Percentiles rank a stretch among this genome's conserved stretches.
phyloP scores from a whole-genome alignment of 2,113 vertebrate species.

The Panthera uncia region DNA sequence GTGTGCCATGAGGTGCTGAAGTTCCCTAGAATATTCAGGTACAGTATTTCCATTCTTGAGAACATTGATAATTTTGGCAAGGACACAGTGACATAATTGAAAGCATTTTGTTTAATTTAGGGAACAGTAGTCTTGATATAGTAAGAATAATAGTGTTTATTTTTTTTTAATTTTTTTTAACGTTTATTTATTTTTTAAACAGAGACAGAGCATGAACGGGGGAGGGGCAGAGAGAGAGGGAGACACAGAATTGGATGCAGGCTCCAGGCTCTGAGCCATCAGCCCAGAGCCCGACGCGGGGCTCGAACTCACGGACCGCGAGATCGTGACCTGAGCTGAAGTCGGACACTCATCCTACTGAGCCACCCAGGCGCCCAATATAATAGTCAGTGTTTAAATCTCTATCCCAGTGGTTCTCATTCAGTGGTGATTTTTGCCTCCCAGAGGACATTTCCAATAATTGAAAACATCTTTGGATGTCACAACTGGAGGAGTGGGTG shows the following conservation, averaged over 20 bases:
- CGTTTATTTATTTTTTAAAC: too few relatives aligned
- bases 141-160: not conserved
- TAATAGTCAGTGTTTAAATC: not conserved
- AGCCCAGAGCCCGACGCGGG: rapidly evolving
- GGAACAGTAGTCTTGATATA: not conserved
- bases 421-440: not conserved
- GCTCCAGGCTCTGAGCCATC: too few relatives aligned
- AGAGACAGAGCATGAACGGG: too few relatives aligned
- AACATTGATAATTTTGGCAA: not conserved
- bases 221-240: too few relatives aligned
- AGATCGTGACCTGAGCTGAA: too few relatives aligned
- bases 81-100: not conserved
- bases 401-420: not conserved
- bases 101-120: constrained; percentile 22
- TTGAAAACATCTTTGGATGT: not conserved
- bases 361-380: too few relatives aligned
- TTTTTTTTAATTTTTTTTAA: too few relatives aligned
- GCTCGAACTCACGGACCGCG: too few relatives aligned
- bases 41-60: constrained; percentile 28
- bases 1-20: not conserved
- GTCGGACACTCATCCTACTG: too few relatives aligned
- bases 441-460: not conserved
- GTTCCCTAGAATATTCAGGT: not conserved
- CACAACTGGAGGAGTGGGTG: not conserved
- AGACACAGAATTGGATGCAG: too few relatives aligned